Percentiles rank a stretch among this genome's conserved stretches.
Evolutionary conservation across 2,113 vertebrate species (phyloP).

Genomic region (Dendropsophus ebraccatus): DNA sequence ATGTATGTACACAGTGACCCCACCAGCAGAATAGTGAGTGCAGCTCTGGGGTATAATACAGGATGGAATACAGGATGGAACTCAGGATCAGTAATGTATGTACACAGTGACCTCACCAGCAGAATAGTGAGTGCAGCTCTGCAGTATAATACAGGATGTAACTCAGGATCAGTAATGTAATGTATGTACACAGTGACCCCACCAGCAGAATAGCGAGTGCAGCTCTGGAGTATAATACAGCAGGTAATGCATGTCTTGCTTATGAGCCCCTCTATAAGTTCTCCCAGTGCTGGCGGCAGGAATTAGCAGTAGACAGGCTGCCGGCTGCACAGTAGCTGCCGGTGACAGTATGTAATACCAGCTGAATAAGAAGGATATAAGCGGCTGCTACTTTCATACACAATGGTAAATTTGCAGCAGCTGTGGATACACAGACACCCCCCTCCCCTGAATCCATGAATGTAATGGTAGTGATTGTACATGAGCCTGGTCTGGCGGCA

Average conservation of each 20-base stretch:
- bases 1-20: no score
- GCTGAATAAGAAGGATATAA: neutral
- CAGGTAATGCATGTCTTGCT: neutral
- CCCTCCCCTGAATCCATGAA: neutral
- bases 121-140: neutral
- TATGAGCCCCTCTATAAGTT: neutral
- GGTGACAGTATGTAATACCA: neutral
- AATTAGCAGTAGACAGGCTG: neutral
- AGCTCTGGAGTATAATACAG: conserved; percentile 1
- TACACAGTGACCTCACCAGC: neutral
- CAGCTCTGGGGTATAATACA: no score
- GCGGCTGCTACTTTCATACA: conserved; percentile 1
- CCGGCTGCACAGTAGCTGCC: neutral
- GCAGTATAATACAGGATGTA: neutral
- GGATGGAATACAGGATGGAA: no score
- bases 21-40: no score
- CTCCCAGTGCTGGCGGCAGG: neutral
- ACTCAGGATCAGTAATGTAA: neutral
- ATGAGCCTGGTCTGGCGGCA: neutral
- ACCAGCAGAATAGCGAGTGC: neutral
- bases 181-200: no score
- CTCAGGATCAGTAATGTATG: neutral
- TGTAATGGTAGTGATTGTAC: neutral
- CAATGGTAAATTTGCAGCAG: neutral
- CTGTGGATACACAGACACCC: conserved; percentile 24